These are phyloP conservation scores for Vulpes lagopus DNA, from an alignment of 2,113 vertebrate genomes.

Conservation along the genomic window DNA sequence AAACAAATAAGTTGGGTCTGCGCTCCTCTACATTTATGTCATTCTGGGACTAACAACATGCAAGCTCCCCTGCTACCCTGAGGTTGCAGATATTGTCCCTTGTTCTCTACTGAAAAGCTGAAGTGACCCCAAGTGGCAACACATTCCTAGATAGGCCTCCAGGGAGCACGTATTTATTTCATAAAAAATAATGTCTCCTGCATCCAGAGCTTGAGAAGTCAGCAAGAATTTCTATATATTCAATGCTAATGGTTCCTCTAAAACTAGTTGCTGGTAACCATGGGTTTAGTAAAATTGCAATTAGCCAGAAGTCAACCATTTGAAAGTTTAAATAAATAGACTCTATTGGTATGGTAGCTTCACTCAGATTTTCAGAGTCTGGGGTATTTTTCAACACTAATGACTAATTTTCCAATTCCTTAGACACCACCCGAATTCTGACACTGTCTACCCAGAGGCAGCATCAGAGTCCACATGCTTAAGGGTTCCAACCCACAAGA, in stretches of 20 bases:
- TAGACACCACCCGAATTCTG: background rate
- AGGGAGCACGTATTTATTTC: background rate
- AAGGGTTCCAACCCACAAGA: background rate
- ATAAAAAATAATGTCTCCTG: background rate
- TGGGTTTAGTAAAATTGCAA: background rate
- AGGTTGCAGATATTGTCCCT: slow-evolving; percentile 47
- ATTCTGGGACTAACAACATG: slow-evolving; percentile 36
- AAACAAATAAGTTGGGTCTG: slow-evolving; percentile 76
- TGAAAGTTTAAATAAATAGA: background rate
- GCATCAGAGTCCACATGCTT: background rate
- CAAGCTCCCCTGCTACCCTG: background rate
- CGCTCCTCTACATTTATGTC: slow-evolving; percentile 66
- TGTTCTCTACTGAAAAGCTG: slow-evolving; percentile 60
- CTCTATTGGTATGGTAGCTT: background rate
- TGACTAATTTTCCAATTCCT: background rate
- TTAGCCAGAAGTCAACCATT: background rate
- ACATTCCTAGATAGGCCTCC: background rate
- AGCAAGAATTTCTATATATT: background rate
- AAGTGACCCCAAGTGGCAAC: slow-evolving; percentile 49
- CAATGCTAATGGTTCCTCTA: background rate
- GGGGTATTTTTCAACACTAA: background rate
- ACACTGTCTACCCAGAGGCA: background rate
- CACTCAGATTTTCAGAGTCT: background rate
- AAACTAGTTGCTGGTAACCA: background rate
- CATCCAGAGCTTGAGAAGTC: slow-evolving; percentile 19